Evolutionary conservation across 2,797 vertebrate genomes (phyloP).

Genomic region (Manis javanica): DNA sequence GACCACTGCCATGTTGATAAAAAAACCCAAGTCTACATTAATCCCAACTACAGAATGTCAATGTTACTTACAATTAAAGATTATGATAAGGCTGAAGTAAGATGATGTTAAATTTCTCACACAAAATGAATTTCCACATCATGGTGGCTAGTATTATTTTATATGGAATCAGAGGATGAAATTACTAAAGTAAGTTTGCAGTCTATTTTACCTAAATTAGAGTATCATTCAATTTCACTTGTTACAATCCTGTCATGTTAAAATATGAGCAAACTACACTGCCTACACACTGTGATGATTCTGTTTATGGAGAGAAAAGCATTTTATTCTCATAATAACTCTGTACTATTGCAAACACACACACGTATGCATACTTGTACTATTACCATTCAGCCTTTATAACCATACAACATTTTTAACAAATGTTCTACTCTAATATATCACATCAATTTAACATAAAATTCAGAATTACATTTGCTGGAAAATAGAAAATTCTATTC

Average conservation of each 20-base stretch:
- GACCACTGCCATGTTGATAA: background rate
- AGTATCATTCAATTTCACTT: conserved; percentile 25
- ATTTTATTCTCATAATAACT: background rate
- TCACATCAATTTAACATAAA: background rate
- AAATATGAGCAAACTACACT: background rate
- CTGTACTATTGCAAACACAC: background rate
- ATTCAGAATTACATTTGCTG: background rate
- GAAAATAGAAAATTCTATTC: background rate
- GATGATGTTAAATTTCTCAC: conserved; percentile 15
- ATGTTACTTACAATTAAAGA: background rate
- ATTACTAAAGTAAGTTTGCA: conserved; percentile 20
- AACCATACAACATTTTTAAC: background rate
- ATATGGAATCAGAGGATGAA: background rate
- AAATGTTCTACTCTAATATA: background rate
- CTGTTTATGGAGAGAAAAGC: background rate
- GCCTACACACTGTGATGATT: background rate
- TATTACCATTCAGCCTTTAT: background rate
- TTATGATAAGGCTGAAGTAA: background rate
- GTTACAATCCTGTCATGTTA: background rate
- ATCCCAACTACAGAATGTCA: background rate
- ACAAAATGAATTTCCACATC: background rate
- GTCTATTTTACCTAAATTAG: conserved; percentile 41
- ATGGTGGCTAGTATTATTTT: background rate
- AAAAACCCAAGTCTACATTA: background rate
- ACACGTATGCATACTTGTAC: background rate